Percentiles rank a stretch among this genome's conserved stretches.
Evolutionary conservation across 2,113 vertebrate species (phyloP).

Genomic region (Poecile atricapillus): DNA sequence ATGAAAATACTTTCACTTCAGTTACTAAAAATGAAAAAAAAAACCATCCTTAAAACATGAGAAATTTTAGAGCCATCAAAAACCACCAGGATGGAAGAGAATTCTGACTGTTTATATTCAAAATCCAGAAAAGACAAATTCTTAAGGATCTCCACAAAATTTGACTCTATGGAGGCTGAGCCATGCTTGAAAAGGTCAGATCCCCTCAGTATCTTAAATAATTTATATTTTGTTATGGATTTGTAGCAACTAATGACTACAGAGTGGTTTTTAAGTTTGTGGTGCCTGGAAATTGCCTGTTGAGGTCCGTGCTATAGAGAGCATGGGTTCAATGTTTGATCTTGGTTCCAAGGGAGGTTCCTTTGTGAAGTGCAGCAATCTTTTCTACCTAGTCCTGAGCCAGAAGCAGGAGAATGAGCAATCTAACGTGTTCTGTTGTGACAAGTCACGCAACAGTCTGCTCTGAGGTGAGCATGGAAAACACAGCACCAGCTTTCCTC

Average conservation of each 20-base stretch:
- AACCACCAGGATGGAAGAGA: not conserved
- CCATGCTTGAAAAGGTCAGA: not conserved
- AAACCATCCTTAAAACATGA: rapidly evolving
- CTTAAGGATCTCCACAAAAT: not conserved
- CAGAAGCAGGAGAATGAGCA: not conserved
- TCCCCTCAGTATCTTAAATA: not conserved
- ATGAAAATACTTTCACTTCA: not conserved
- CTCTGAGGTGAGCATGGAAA: not conserved
- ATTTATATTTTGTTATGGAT: not conserved
- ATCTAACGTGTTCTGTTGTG: not conserved
- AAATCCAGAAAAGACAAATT: not conserved
- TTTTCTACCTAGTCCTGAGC: not conserved
- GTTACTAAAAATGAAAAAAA: not conserved
- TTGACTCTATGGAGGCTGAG: not conserved
- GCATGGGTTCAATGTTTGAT: not conserved
- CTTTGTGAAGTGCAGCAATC: not conserved
- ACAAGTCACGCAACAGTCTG: not conserved
- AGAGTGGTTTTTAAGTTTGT: not conserved
- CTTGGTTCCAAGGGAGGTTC: not conserved
- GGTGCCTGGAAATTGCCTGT: not conserved
- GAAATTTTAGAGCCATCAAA: not conserved
- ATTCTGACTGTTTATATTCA: not conserved
- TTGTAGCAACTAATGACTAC: not conserved
- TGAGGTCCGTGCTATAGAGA: not conserved
- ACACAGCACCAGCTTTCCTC: not conserved